Evolutionary conservation across 2,888 invertebrate genomes (phyloP).

Genomic region (Scaptomyza polygonia): DNA sequence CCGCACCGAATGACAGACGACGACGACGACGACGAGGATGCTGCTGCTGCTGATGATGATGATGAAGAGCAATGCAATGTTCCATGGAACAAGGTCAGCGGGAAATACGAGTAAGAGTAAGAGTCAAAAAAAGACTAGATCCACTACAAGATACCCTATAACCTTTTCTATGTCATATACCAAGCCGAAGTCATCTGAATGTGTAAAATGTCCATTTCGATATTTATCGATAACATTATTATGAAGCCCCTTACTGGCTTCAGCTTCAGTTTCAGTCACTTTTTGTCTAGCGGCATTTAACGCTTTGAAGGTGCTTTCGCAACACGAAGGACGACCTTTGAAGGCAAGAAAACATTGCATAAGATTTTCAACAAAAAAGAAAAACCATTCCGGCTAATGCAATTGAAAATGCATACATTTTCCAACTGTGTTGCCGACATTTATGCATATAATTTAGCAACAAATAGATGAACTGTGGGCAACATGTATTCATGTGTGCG

Average conservation of each 20-base stretch:
- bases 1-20: constrained; percentile 72
- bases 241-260: too few species aligned
- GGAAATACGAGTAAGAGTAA: constrained; percentile 1
- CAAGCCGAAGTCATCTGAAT: too few species aligned
- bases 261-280: too few species aligned
- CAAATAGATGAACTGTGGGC: constrained; percentile 71
- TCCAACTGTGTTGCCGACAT: constrained; percentile 51
- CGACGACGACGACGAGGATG: too few species aligned
- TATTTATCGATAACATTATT: too few species aligned
- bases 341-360: constrained; percentile 28
- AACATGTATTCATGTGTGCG: constrained; percentile 50
- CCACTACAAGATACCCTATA: too few species aligned
- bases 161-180: too few species aligned
- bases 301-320: constrained; percentile 46
- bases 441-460: constrained; percentile 70
- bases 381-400: neutral
- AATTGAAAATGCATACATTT: constrained; percentile 5
- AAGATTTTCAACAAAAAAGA: constrained; percentile 10
- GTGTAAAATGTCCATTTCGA: too few species aligned
- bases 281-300: constrained; percentile 28
- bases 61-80: too few species aligned
- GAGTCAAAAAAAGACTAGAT: too few species aligned
- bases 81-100: constrained; percentile 44
- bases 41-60: too few species aligned
- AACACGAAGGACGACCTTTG: constrained; percentile 13